Evolutionary conservation across 1,140 invertebrate species (phyloP).

Genomic region (Zaprionus lachaisei): DNA sequence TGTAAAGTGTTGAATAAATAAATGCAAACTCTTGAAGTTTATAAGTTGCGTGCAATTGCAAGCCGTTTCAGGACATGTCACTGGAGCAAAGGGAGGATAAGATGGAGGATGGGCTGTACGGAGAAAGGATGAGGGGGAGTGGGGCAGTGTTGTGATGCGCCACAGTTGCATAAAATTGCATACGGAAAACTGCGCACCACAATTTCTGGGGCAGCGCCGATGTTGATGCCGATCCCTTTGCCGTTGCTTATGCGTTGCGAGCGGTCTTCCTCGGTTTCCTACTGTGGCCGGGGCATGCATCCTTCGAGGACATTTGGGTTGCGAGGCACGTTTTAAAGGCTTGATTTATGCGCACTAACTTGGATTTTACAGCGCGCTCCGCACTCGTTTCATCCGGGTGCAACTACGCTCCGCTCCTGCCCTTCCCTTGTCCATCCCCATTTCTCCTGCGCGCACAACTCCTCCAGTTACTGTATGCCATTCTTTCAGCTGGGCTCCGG

Average conservation of each 20-base stretch:
- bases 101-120: conserved; percentile 11
- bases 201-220: conserved; percentile 67
- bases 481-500: conserved; percentile 49
- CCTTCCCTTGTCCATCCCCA: background rate
- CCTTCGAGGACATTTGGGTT: conserved; percentile 81
- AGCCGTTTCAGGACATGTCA: conserved; percentile 61
- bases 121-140: background rate
- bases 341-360: conserved; percentile 84
- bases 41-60: conserved; percentile 83
- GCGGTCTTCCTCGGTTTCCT: conserved; percentile 30
- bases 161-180: conserved; percentile 82
- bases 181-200: conserved; percentile 72
- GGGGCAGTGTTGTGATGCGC: conserved; percentile 49
- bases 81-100: conserved; percentile 23
- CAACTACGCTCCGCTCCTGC: conserved; percentile 1
- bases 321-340: conserved; percentile 83
- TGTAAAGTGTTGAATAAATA: conserved; percentile 72
- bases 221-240: conserved; percentile 45
- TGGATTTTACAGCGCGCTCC: conserved; percentile 72
- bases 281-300: conserved; percentile 34
- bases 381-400: conserved; percentile 19
- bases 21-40: conserved; percentile 80
- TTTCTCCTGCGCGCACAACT: background rate
- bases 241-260: conserved; percentile 35
- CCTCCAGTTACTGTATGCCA: conserved; percentile 3